Evolutionary conservation across 2,888 invertebrate genomes (phyloP), one percentile per base, ranked within the genome.

Genomic region (Acanthosepion esculentum): DNA sequence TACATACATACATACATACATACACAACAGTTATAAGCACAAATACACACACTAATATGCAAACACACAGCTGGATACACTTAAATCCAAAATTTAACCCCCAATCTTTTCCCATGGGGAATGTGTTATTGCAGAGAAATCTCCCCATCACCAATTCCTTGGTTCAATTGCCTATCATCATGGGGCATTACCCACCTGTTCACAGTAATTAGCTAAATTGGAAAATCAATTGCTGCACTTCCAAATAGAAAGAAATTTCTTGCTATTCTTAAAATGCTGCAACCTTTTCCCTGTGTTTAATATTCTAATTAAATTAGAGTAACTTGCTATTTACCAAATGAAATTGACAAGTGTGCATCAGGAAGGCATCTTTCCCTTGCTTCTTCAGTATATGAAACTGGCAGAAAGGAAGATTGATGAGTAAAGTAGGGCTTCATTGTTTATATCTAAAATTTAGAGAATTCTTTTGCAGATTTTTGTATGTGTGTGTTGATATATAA

Each of bases 141-240:
- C n/a, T 78, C 33, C 78, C 15, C n/a, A 33, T n/a, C 23, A 6
- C n/a, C 78, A n/a, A 78, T n/a, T 78, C 78, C 78, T n/a, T 5
- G 15, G n/a, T 33, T 33, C 78, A 10, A n/a, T 33, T 78, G n/a
- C 18, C 23, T 78, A 33, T 33, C n/a, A 33, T 78, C n/a, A 33
- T 78, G n/a, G 78, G 78, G n/a, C n/a, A 78, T 78, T 78, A 78
- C 78, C n/a, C 78, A 78, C 78, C 78, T 78, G 78, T 15, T 78
- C 78, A n/a, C 20, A 15, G n/a, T 78, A 78, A 78, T 78, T 78
- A 78, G 23, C 78, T n/a, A 78, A 8, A 78, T 33, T 78, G n/a
- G n/a, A 78, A 78, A n/a, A 78, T 78, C 78, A 78, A 78, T 78
- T n/a, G n/a, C 33, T 15, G 5, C n/a, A 78, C 78, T 78, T 78